Percentiles rank a stretch among this genome's conserved stretches.
These are phyloP conservation scores for Cheilosia vulpina DNA, from an alignment of 2,888 invertebrate genomes.

Conservation along the genomic window DNA sequence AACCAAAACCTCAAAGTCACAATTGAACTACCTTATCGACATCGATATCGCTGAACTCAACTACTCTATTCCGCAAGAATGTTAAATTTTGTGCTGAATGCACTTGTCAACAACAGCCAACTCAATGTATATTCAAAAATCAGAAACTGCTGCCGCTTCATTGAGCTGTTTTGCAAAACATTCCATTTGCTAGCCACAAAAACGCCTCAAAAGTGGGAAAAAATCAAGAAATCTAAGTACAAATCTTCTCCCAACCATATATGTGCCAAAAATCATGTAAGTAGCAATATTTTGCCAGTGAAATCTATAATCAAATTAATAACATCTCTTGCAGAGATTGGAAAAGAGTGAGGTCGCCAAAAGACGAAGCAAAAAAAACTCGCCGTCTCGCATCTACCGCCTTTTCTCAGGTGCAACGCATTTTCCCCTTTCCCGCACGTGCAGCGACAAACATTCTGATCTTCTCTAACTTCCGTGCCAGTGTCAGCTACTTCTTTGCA, in stretches of 20 bases:
- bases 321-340: conserved; percentile 54
- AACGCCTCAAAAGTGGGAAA: background rate
- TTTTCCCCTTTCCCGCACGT: conserved; percentile 34
- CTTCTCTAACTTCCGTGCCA: background rate
- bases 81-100: conserved; percentile 57
- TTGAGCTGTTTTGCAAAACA: conserved; percentile 58
- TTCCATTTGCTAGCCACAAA: background rate
- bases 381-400: conserved; percentile 29
- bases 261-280: conserved; percentile 56
- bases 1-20: background rate
- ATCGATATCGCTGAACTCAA: background rate
- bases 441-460: background rate
- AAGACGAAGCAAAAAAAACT: conserved; percentile 28
- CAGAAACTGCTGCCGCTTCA: conserved; percentile 50
- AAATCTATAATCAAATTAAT: conserved; percentile 62
- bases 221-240: background rate
- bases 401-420: conserved; percentile 63
- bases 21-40: conserved; percentile 31
- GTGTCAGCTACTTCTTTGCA: background rate
- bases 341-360: conserved; percentile 46
- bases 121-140: conserved; percentile 65
- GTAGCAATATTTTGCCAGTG: conserved; percentile 5
- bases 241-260: background rate
- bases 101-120: conserved; percentile 59
- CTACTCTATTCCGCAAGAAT: conserved; percentile 28